Evolutionary conservation across 2,113 vertebrate genomes (phyloP).

Genomic region (Puffinus mauretanicus): DNA sequence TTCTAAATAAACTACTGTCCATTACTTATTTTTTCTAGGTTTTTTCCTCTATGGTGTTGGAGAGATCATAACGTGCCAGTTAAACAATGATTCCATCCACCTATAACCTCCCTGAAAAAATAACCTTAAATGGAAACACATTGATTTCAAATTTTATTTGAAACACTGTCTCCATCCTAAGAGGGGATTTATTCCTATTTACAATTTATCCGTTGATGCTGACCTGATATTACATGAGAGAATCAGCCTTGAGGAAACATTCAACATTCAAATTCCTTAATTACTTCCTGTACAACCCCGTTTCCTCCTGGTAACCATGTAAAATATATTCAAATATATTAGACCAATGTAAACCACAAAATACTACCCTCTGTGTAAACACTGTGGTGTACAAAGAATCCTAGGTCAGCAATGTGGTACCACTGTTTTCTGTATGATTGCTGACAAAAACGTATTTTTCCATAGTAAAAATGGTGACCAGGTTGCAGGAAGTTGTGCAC

Average conservation of each 20-base stretch:
- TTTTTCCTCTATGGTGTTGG: neutral
- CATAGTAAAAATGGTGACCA: neutral
- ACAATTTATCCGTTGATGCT: neutral
- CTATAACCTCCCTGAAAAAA: neutral
- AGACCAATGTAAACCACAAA: neutral
- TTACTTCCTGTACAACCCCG: neutral
- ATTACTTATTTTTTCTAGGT: accelerated
- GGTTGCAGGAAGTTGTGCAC: neutral
- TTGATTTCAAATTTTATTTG: neutral
- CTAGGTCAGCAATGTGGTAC: neutral
- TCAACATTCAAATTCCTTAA: neutral
- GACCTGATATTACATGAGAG: neutral
- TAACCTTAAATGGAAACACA: neutral
- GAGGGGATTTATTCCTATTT: neutral
- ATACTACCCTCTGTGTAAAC: neutral
- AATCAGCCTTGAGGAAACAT: neutral
- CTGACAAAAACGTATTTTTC: neutral
- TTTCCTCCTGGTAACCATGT: neutral
- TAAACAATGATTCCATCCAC: neutral
- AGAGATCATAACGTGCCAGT: neutral
- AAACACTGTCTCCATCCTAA: neutral
- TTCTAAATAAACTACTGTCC: neutral
- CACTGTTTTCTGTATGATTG: neutral
- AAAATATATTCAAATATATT: neutral
- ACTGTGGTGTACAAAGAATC: neutral